phyloP scores from a whole-genome alignment of 2,888 invertebrate species.

The Galeopsomyia nigrocyanea region DNA sequence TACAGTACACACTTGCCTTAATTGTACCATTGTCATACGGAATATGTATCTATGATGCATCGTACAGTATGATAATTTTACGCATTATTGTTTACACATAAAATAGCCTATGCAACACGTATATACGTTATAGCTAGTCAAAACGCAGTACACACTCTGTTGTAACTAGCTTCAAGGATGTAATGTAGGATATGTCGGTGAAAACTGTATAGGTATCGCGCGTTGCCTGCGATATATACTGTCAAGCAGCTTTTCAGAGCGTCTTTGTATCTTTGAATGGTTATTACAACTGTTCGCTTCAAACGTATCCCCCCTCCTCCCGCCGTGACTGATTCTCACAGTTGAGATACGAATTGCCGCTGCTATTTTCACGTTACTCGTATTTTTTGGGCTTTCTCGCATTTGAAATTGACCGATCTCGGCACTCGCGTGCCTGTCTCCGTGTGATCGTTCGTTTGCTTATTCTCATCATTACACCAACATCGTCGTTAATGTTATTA shows the following conservation, averaged over 20 bases:
- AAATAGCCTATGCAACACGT: slow-evolving; percentile 65
- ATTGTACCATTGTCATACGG: slow-evolving; percentile 64
- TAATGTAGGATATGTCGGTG: slow-evolving; percentile 67
- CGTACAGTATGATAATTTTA: slow-evolving; percentile 58
- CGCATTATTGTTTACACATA: slow-evolving; percentile 64
- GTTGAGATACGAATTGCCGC: neutral
- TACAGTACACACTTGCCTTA: slow-evolving; percentile 68
- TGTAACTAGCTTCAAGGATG: slow-evolving; percentile 64
- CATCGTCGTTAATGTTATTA: slow-evolving; percentile 7
- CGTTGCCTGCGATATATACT: slow-evolving; percentile 44
- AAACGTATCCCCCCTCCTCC: slow-evolving; percentile 4
- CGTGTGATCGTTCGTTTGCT: slow-evolving; percentile 8
- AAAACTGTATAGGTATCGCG: slow-evolving; percentile 60
- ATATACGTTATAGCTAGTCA: slow-evolving; percentile 61
- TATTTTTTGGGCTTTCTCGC: slow-evolving; percentile 34
- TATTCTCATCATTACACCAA: neutral
- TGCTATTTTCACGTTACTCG: slow-evolving; percentile 42
- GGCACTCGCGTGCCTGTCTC: slow-evolving; percentile 31
- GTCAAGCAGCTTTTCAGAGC: slow-evolving; percentile 15
- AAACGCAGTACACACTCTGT: slow-evolving; percentile 63
- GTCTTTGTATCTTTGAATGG: slow-evolving; percentile 53
- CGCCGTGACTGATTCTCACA: too few species aligned
- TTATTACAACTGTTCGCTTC: slow-evolving; percentile 55
- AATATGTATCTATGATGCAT: slow-evolving; percentile 56
- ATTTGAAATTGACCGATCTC: slow-evolving; percentile 22